A percentile compares a stretch with the other conserved stretches of the same genome.
Conservation (phyloP, 2,113 vertebrate genomes). For the Rana temporaria region DNA sequence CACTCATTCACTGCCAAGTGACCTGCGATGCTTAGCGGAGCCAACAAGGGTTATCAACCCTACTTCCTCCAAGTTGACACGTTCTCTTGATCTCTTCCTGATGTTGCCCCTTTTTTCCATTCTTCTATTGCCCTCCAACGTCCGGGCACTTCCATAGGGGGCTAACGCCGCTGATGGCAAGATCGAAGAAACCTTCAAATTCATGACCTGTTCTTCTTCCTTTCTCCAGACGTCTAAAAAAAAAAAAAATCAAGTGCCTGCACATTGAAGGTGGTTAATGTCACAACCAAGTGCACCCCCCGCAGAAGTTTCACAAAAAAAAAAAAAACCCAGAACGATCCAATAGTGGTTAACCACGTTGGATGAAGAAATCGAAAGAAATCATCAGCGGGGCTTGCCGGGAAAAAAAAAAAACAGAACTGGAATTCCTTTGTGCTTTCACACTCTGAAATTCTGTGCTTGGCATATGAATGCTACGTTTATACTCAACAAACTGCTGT, state of each 20-base stretch:
- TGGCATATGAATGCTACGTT: constrained; percentile 21
- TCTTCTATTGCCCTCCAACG: constrained; percentile 11
- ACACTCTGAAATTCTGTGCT: constrained; percentile 29
- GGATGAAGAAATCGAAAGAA: too few relatives aligned
- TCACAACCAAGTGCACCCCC: constrained; percentile 12
- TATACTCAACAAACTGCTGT: constrained; percentile 23
- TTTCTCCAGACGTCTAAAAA: neutral
- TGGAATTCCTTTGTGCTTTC: constrained; percentile 10
- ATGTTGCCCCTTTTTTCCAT: neutral
- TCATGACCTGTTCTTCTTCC: constrained; percentile 16
- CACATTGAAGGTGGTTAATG: constrained; percentile 14
- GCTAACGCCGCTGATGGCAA: neutral
- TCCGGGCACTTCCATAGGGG: constrained; percentile 24
- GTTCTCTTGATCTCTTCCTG: constrained; percentile 27
- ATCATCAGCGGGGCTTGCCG: neutral
- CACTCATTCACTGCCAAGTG: constrained; percentile 50
- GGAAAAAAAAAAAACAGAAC: neutral
- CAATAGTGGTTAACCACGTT: too few relatives aligned
- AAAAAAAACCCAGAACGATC: too few relatives aligned
- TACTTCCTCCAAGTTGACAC: constrained; percentile 14
- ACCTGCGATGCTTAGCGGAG: constrained; percentile 13
- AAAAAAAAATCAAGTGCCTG: constrained; percentile 16
- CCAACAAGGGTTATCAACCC: neutral
- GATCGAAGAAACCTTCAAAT: neutral
- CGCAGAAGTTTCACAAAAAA: too few relatives aligned